Evolutionary conservation across 2,797 vertebrate species (phyloP), one percentile per base, ranked within the genome.

Genomic region (Knipowitschia caucasica): DNA sequence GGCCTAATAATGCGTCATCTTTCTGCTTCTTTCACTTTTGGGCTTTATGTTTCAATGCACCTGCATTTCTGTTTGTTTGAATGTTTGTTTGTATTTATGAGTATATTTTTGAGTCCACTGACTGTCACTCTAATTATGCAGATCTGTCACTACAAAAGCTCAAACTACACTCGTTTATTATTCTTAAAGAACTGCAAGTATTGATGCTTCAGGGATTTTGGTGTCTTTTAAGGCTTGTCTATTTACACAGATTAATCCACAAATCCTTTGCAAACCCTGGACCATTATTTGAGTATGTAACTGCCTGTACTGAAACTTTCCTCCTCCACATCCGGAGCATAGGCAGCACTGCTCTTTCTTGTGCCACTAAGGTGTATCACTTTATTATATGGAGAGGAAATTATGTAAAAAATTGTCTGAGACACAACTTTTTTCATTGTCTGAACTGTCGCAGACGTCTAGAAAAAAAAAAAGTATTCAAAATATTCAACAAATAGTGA

Each of bases 61-160:
- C 70, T 84, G 68, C 74, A 77, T 72, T 78, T 65, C 62, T 62
- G 62, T 64, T 56, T 67, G 50, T 71, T 38, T 78, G 73, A 75
- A 69, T 82, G 76, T 78, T 63, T 69, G 73, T 81, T 75, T 83
- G 66, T 87, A 83, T 85, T 77, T 86, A 81, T 80, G 71, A 66
- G 80, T 78, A 78, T 78, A 72, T 74, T 58, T 29, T 15, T 29
- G 18, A 17, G 23, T 39, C 20, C 42, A 24, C 35, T 20, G 14
- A 54, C 9, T 7, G 31, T 45, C 20, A 33, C 63, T 45, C 21
- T n/a, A 2, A 54, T 53, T 44, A 26, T 25, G 26, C 14, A 40
- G 56, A 43, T 55, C 15, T 61, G 7, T 15, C 42, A n/a, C 24
- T 26, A 9, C 5, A 42, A 20, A 20, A 42, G 24, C 42, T 44